Base-by-base conservation (phyloP, 2,113 vertebrate species). In the Toxostoma redivivum region DNA sequence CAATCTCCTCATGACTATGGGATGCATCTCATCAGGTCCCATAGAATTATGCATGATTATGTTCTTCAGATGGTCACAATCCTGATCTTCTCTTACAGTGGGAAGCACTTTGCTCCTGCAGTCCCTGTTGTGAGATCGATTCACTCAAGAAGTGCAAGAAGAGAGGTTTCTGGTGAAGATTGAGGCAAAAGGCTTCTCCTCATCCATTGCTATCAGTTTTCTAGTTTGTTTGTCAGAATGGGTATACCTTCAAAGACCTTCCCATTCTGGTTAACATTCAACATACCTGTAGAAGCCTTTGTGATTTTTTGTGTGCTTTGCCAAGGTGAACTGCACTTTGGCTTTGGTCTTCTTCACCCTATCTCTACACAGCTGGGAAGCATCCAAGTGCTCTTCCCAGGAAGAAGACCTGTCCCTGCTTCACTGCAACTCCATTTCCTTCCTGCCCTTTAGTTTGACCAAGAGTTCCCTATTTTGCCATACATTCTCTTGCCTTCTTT, bases 261-360 rank as follows among this genome's bases (percentile, higher is more conserved):
- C 38, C 19, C 7, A 28, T 60, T 74, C n/a, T 48, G n/a, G 19
- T 18, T 64, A 47, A 69, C 22, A 51, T 51, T 51, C 50, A 27
- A 15, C 25, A 7, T 30, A 62, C 6, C 11, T 40, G 22, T 51
- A 33, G 15, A 58, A 58, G 9, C 10, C 10, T 40, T 57, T 62
- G 7, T n/a, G 37, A 21, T 53, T 60, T 28, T 45, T 51, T 31
- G 17, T 2, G 1, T 58, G 23, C 27, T 7, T 73, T 53, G 16
- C 3, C 14, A 53, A 67, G 24, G 7, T 28, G 45, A 88, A 4
- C 9, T 62, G 5, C 7, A 37, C 13, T 30, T 30, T 33, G 0
- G 0, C 7, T 6, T 67, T 40, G 6, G 6, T 57, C 15, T 62
- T 82, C 15, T 20, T 80, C 28, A 20, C 28, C 5, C 7, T 3